Evolutionary conservation across 2,113 vertebrate genomes (phyloP).

Genomic region (Brachypodius melanocephalos): DNA sequence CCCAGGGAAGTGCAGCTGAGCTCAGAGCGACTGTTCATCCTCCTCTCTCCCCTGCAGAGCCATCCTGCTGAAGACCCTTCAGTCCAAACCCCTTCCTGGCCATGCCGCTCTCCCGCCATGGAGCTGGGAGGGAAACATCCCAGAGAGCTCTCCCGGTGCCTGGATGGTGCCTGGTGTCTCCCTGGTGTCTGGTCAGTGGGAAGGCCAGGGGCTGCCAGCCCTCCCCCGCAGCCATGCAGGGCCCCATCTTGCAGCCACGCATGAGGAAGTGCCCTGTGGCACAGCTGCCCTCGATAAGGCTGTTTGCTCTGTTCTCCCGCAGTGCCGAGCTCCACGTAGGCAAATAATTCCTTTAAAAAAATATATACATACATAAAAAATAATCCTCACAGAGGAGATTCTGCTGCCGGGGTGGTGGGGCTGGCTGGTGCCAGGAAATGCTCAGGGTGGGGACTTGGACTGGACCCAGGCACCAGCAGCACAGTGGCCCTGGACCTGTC

Average conservation of each 20-base stretch:
- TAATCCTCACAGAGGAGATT: not conserved
- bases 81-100: not conserved
- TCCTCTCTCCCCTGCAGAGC: not conserved
- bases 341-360: not conserved
- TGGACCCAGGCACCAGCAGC: not conserved
- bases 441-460: not conserved
- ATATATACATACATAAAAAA: not conserved
- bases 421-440: not conserved
- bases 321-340: not conserved
- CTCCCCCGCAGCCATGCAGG: not conserved
- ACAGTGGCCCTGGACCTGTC: not conserved
- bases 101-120: fast-evolving
- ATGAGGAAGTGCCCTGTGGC: not conserved
- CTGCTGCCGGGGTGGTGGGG: not conserved
- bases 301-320: not conserved
- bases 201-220: not conserved
- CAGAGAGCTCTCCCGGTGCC: not conserved
- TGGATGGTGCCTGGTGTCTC: fast-evolving
- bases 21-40: fast-evolving
- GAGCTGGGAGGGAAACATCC: fast-evolving
- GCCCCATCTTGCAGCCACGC: not conserved
- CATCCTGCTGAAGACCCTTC: not conserved
- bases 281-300: not conserved
- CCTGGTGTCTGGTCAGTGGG: not conserved
- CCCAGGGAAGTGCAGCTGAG: not conserved